A percentile compares a stretch with the other conserved stretches of the same genome.
Evolutionary conservation across 35 echinoderm and acorn worm genomes (phyloP).

Genomic region (Acanthaster planci): DNA sequence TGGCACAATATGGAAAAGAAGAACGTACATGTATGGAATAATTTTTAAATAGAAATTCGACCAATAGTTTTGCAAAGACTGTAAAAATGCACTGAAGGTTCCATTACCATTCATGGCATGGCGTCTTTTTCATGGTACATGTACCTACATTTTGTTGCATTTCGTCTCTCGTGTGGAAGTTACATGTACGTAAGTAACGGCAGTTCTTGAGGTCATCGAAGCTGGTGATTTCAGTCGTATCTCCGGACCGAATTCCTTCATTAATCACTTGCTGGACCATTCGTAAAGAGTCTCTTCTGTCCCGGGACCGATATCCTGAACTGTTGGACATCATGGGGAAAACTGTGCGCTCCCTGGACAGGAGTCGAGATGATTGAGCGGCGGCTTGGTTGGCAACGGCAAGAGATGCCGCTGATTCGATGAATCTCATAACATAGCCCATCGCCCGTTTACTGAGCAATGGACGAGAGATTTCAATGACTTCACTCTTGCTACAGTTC

Average conservation of each 20-base stretch:
- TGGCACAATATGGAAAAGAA: no score
- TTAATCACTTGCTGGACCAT: neutral
- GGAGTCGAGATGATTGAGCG: neutral
- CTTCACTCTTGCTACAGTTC: neutral
- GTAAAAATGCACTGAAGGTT: no score
- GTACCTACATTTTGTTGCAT: neutral
- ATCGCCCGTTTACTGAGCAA: slow-evolving; percentile 5
- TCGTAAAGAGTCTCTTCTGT: slow-evolving; percentile 5
- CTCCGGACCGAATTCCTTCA: neutral
- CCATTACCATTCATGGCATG: neutral
- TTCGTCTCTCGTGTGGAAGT: neutral
- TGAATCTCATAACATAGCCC: slow-evolving; percentile 19
- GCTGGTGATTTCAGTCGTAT: slow-evolving; percentile 26
- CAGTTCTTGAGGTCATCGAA: slow-evolving; percentile 39
- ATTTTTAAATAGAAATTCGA: no score
- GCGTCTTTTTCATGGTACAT: neutral
- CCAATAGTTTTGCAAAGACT: no score
- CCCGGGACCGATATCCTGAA: neutral
- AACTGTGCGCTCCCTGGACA: neutral
- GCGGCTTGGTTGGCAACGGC: neutral
- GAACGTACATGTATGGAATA: no score
- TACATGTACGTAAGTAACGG: slow-evolving; percentile 18
- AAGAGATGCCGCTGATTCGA: neutral
- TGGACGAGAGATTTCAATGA: neutral
- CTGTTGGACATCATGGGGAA: slow-evolving; percentile 19